These are phyloP conservation scores for Intellagama lesueurii DNA, from an alignment of 2,797 vertebrate species.

Conservation along the genomic window DNA sequence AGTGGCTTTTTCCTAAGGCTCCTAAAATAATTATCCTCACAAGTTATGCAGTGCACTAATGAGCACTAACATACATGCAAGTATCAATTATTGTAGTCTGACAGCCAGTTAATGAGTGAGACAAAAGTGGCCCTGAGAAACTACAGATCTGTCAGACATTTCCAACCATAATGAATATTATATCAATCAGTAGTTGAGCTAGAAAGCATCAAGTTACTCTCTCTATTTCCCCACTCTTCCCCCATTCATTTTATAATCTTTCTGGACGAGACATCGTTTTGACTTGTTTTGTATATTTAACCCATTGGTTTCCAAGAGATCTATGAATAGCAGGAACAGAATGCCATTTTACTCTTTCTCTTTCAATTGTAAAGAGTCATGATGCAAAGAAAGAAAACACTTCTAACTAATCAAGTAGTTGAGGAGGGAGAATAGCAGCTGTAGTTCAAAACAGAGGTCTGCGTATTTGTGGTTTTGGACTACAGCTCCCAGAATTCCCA, in stretches of 20 bases:
- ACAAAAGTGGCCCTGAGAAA: slow-evolving; percentile 62
- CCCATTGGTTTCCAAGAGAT: slow-evolving; percentile 37
- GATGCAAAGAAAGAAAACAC: neutral
- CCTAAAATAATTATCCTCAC: neutral
- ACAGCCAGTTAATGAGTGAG: slow-evolving; percentile 58
- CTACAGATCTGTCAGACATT: slow-evolving; percentile 45
- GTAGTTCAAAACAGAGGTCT: too few relatives aligned
- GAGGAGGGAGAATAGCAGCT: neutral
- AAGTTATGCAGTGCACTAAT: slow-evolving; percentile 29
- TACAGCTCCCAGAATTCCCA: too few relatives aligned
- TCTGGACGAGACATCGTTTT: slow-evolving; percentile 39
- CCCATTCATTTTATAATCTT: slow-evolving; percentile 40
- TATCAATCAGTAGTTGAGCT: slow-evolving; percentile 39
- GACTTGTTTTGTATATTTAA: slow-evolving; percentile 50
- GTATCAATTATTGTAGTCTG: slow-evolving; percentile 50
- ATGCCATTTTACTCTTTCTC: neutral
- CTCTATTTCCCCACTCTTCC: neutral
- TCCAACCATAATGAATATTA: slow-evolving; percentile 52
- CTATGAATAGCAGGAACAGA: neutral
- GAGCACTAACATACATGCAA: slow-evolving; percentile 43
- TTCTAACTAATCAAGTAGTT: neutral
- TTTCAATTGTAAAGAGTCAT: neutral
- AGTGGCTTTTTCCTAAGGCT: neutral
- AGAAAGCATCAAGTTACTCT: slow-evolving; percentile 47
- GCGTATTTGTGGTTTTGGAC: too few relatives aligned